Evolutionary conservation across 2,113 vertebrate species (phyloP).

Genomic region (Bujurquina vittata): DNA sequence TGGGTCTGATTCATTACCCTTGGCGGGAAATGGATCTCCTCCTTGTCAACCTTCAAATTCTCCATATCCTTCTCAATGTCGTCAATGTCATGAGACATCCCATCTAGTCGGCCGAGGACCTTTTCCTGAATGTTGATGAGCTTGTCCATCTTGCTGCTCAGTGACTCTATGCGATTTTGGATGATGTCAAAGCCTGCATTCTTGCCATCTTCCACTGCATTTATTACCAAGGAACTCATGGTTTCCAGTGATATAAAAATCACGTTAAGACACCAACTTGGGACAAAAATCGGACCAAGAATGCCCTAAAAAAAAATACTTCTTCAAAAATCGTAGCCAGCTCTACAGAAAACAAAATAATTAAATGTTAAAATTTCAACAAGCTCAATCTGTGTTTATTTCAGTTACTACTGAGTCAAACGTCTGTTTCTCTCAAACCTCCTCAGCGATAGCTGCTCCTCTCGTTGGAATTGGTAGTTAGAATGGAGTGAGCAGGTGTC

Average conservation of each 20-base stretch:
- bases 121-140: slow-evolving; percentile 86
- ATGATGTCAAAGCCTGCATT: slow-evolving; percentile 76
- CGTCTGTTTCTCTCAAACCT: slow-evolving; percentile 18
- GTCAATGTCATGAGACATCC: slow-evolving; percentile 85
- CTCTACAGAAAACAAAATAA: slow-evolving; percentile 38
- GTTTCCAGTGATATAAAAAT: slow-evolving; percentile 36
- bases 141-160: slow-evolving; percentile 88
- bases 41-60: slow-evolving; percentile 80
- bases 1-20: slow-evolving; percentile 60
- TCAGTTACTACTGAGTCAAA: neutral
- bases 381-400: slow-evolving; percentile 14
- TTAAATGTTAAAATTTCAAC: neutral
- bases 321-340: slow-evolving; percentile 63
- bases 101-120: slow-evolving; percentile 85
- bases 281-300: slow-evolving; percentile 30
- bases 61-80: slow-evolving; percentile 84
- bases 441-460: slow-evolving; percentile 57
- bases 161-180: slow-evolving; percentile 83
- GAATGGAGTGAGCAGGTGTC: slow-evolving; percentile 71
- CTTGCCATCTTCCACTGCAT: slow-evolving; percentile 57
- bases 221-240: slow-evolving; percentile 78
- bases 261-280: slow-evolving; percentile 55
- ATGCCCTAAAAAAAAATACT: slow-evolving; percentile 44
- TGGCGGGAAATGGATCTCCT: slow-evolving; percentile 72
- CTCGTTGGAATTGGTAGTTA: slow-evolving; percentile 64